phyloP scores from a whole-genome alignment of 2,888 invertebrate genomes.

The Drosophila barbarae region DNA sequence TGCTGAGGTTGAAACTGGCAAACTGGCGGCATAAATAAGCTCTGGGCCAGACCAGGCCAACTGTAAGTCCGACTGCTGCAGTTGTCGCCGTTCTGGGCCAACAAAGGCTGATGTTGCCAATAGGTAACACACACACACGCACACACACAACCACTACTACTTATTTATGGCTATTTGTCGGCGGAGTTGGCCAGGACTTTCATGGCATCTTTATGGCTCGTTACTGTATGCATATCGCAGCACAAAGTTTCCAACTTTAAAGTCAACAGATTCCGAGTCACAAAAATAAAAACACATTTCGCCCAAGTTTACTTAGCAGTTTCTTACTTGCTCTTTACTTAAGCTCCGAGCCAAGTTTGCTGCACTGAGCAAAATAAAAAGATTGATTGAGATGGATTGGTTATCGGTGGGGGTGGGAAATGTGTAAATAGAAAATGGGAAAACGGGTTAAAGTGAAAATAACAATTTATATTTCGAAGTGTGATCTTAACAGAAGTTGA shows the following conservation, averaged over 20 bases:
- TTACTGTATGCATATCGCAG: slow-evolving; percentile 27
- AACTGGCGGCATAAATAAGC: slow-evolving; percentile 64
- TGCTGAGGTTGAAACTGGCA: slow-evolving; percentile 46
- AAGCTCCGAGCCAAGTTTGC: slow-evolving; percentile 17
- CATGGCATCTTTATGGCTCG: slow-evolving; percentile 43
- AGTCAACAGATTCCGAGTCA: slow-evolving; percentile 31
- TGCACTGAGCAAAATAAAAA: slow-evolving; percentile 6
- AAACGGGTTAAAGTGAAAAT: background rate
- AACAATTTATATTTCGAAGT: background rate
- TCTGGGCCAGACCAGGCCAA: slow-evolving; percentile 31
- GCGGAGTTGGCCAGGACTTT: slow-evolving; percentile 55
- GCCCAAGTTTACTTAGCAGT: slow-evolving; percentile 25
- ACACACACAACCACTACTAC: slow-evolving; percentile 15
- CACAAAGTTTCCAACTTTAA: slow-evolving; percentile 34
- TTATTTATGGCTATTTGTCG: slow-evolving; percentile 68
- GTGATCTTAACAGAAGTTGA: background rate
- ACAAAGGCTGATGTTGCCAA: slow-evolving; percentile 49
- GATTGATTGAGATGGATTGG: slow-evolving; percentile 9
- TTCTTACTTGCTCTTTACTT: slow-evolving; percentile 17
- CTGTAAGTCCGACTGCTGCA: slow-evolving; percentile 49
- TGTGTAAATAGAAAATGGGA: background rate
- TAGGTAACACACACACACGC: slow-evolving; percentile 38
- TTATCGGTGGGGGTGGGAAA: background rate
- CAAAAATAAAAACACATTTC: slow-evolving; percentile 28
- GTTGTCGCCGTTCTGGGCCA: slow-evolving; percentile 64